phyloP scores from a whole-genome alignment of 1,140 invertebrate genomes.

The Drosophila micromelanica region DNA sequence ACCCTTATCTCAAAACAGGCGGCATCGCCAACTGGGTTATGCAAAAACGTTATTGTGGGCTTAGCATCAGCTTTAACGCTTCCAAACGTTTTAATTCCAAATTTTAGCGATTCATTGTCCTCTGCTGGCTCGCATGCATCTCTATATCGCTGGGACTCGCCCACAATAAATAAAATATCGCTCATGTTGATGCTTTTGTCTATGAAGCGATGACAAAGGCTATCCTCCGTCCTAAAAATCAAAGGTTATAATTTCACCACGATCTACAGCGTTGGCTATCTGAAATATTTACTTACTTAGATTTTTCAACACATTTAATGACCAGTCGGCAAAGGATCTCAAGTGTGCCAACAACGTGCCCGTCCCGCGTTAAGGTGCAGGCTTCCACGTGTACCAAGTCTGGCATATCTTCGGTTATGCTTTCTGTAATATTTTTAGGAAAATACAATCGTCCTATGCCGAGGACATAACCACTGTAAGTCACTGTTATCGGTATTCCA shows the following conservation, averaged over 20 bases:
- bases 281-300: conserved; percentile 18
- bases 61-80: conserved; percentile 9
- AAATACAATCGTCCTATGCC: conserved; percentile 29
- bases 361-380: not conserved
- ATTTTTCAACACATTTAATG: conserved; percentile 33
- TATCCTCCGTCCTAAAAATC: not conserved
- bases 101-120: conserved; percentile 32
- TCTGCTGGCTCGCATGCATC: conserved; percentile 6
- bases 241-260: too few species aligned
- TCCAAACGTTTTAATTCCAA: conserved; percentile 47
- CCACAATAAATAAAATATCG: conserved; percentile 58
- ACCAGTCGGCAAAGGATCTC: conserved; percentile 46
- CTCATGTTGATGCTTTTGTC: conserved; percentile 44
- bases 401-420: conserved; percentile 34
- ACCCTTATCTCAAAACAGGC: conserved; percentile 62
- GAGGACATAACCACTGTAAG: conserved; percentile 24
- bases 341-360: conserved; percentile 26
- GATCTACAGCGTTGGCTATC: too few species aligned
- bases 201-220: conserved; percentile 15
- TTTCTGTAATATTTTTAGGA: conserved; percentile 17
- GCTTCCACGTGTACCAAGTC: conserved; percentile 44
- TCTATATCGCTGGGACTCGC: conserved; percentile 42
- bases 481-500: conserved; percentile 37
- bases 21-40: conserved; percentile 28
- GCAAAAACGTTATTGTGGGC: conserved; percentile 16